Evolutionary conservation across 1,140 invertebrate genomes (phyloP).

Genomic region (Aphis gossypii): DNA sequence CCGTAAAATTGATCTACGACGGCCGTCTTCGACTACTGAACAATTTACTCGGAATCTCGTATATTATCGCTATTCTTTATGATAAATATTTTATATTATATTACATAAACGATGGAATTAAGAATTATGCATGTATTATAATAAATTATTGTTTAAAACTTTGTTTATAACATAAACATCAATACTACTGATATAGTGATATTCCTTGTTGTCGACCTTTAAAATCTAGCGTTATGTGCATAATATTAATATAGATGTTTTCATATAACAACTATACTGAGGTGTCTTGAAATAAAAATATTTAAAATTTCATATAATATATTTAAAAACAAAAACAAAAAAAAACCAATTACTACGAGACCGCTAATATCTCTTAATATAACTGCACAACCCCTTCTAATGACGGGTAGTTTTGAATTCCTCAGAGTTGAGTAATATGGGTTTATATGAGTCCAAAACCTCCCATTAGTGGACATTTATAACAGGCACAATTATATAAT

Average conservation of each 20-base stretch:
- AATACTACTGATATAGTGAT: too few relatives aligned
- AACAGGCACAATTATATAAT: conserved; percentile 37
- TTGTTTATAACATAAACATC: too few relatives aligned
- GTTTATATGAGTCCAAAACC: conserved; percentile 19
- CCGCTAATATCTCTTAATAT: conserved; percentile 35
- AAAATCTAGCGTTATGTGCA: background rate
- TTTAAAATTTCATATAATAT: background rate
- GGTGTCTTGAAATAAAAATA: background rate
- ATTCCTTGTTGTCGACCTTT: too few relatives aligned
- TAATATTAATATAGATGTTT: background rate
- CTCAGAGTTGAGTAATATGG: conserved; percentile 41
- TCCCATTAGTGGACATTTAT: conserved; percentile 55
- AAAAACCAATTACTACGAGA: background rate
- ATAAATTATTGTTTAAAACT: too few relatives aligned
- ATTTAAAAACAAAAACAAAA: conserved; percentile 9
- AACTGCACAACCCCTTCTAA: conserved; percentile 37
- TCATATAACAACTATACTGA: background rate
- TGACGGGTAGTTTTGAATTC: conserved; percentile 53
- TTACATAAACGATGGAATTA: too few relatives aligned
- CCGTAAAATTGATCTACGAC: conserved; percentile 16
- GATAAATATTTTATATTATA: background rate
- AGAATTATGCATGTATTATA: too few relatives aligned
- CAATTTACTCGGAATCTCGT: background rate
- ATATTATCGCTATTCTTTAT: background rate
- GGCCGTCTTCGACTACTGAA: background rate